Base-by-base conservation (phyloP, 1,140 invertebrate species). In the Aporrectodea caliginosa region DNA sequence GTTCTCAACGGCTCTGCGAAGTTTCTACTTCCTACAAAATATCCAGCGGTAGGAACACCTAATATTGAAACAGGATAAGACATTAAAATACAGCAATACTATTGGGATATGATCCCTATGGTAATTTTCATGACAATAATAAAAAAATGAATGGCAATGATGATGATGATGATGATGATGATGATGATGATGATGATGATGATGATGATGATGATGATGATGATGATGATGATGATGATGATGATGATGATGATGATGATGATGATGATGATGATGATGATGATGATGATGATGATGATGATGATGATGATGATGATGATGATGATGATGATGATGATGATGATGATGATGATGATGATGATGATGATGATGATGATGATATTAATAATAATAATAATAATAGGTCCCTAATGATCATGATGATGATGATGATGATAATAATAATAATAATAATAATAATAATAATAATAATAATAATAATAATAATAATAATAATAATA, bases 81-180 rank as follows among this genome's bases (percentile, higher is more conserved):
- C n/a, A n/a, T n/a, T n/a, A n/a, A n/a, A n/a, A n/a, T n/a, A n/a
- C n/a, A n/a, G n/a, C n/a, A n/a, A n/a, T n/a, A n/a, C n/a, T n/a
- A n/a, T n/a, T n/a, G n/a, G n/a, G n/a, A n/a, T n/a, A n/a, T n/a
- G n/a, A n/a, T n/a, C n/a, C n/a, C n/a, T n/a, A n/a, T n/a, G n/a
- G n/a, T n/a, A n/a, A n/a, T n/a, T n/a, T n/a, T n/a, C n/a, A n/a
- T n/a, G 43, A 58, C 43, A 58, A 58, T 22, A 22, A 58, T 22
- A 22, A 58, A 12, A 22, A 58, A 58, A 58, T 12, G 6, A 58
- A 58, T 6, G 22, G 43, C 43, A 58, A 58, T 22, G 43, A 58
- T 58, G 43, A 58, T 58, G 43, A 58, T 58, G 43, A 58, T 58
- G 43, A 58, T 58, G 43, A 58, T 58, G 43, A 58, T 58, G 43